Percentiles rank a stretch among this genome's conserved stretches.
phyloP scores from a whole-genome alignment of 2,113 vertebrate species.

The Siniperca chuatsi region DNA sequence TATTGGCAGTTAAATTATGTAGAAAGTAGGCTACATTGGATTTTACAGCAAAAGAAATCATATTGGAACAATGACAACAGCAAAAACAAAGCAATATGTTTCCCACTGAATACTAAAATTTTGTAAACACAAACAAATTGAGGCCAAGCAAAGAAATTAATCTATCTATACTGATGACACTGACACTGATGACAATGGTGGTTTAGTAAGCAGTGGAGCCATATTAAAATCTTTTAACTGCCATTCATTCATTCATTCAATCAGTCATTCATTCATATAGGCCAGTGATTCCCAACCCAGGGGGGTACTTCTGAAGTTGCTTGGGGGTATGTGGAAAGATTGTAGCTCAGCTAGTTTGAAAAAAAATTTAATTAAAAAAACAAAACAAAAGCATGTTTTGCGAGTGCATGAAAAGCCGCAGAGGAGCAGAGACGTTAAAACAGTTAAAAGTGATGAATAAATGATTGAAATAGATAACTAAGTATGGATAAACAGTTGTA shows the following conservation, averaged over 20 bases:
- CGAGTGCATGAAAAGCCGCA: neutral
- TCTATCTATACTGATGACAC: slow-evolving; percentile 32
- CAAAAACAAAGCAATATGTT: slow-evolving; percentile 11
- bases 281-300: neutral
- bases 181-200: slow-evolving; percentile 33
- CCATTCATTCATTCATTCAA: slow-evolving; percentile 14
- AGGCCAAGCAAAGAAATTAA: slow-evolving; percentile 27
- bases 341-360: neutral
- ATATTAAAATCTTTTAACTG: slow-evolving; percentile 16
- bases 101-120: neutral
- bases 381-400: neutral
- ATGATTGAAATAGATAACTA: neutral
- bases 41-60: slow-evolving; percentile 14
- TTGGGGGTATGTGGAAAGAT: neutral
- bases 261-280: slow-evolving; percentile 7
- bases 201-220: slow-evolving; percentile 44
- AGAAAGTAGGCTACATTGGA: neutral
- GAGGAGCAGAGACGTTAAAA: neutral
- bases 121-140: slow-evolving; percentile 26
- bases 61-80: slow-evolving; percentile 15
- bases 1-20: neutral
- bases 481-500: neutral
- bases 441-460: neutral
- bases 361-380: neutral
- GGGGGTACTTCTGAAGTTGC: neutral